These are phyloP conservation scores for Cheilosia soror DNA, from an alignment of 2,888 invertebrate species.

Conservation along the genomic window DNA sequence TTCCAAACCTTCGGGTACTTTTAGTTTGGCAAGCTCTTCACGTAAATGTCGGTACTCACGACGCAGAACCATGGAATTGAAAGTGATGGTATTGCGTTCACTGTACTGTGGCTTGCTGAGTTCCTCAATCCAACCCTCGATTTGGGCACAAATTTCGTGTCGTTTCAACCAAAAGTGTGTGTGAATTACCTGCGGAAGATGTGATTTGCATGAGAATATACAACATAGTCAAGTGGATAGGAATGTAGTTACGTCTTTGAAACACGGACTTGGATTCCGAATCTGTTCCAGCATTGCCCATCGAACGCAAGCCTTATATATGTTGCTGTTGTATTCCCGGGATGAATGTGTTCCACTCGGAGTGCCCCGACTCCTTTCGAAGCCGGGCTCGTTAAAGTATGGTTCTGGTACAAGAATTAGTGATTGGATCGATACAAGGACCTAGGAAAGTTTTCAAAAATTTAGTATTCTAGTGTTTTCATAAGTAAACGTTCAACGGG, in stretches of 20 bases:
- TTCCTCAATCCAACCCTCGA: slow-evolving; percentile 95
- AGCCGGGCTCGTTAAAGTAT: slow-evolving; percentile 97
- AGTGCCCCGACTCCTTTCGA: slow-evolving; percentile 95
- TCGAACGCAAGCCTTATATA: slow-evolving; percentile 96
- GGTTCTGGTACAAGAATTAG: slow-evolving; percentile 96
- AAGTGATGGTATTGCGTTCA: slow-evolving; percentile 89
- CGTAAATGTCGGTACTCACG: slow-evolving; percentile 92
- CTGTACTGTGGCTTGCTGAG: slow-evolving; percentile 92
- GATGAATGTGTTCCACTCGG: slow-evolving; percentile 95
- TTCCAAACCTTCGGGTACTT: slow-evolving; percentile 90
- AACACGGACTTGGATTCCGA: slow-evolving; percentile 94
- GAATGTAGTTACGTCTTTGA: slow-evolving; percentile 89
- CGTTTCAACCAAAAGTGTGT: slow-evolving; percentile 98
- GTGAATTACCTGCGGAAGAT: slow-evolving; percentile 89
- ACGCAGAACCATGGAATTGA: slow-evolving; percentile 90
- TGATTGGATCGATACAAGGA: slow-evolving; percentile 96
- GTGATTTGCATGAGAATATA: background rate
- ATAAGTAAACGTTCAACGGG: no score
- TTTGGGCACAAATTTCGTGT: slow-evolving; percentile 94
- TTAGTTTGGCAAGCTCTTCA: slow-evolving; percentile 93
- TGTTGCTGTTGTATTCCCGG: slow-evolving; percentile 97
- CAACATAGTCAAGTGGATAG: background rate
- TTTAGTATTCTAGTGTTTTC: background rate
- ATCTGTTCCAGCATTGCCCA: slow-evolving; percentile 99
- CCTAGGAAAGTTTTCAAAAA: slow-evolving; percentile 84